Percentiles rank a stretch among this genome's conserved stretches.
phyloP scores from a whole-genome alignment of 2,113 vertebrate genomes.

The Cariama cristata region DNA sequence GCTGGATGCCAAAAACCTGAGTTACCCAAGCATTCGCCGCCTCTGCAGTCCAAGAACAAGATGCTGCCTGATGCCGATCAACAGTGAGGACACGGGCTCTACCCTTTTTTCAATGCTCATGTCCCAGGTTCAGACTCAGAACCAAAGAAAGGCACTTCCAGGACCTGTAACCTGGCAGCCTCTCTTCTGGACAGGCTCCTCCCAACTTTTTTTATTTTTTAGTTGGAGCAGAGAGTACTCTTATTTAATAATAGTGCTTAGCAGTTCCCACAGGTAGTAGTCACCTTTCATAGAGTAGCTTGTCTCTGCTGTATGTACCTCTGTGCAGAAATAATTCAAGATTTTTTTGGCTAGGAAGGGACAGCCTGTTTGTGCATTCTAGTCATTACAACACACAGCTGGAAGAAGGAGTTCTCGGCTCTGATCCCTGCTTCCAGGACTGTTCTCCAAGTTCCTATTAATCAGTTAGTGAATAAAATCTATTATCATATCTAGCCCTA shows the following conservation, averaged over 20 bases:
- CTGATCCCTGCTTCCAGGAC: neutral
- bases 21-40: neutral
- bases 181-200: neutral
- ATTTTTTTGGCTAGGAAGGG: neutral
- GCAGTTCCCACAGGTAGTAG: neutral
- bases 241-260: neutral
- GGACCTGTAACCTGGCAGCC: neutral
- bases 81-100: neutral
- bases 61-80: neutral
- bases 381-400: neutral
- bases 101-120: neutral
- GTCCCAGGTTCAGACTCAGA: neutral
- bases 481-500: neutral
- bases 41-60: neutral
- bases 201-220: neutral
- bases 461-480: neutral
- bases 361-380: neutral
- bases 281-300: neutral
- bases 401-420: neutral
- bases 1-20: neutral
- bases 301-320: neutral
- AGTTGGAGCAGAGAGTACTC: neutral
- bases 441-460: neutral
- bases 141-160: neutral
- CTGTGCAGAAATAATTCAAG: neutral